Base-by-base conservation (phyloP, 2,888 invertebrate species). In the Pegoplata infirma region DNA sequence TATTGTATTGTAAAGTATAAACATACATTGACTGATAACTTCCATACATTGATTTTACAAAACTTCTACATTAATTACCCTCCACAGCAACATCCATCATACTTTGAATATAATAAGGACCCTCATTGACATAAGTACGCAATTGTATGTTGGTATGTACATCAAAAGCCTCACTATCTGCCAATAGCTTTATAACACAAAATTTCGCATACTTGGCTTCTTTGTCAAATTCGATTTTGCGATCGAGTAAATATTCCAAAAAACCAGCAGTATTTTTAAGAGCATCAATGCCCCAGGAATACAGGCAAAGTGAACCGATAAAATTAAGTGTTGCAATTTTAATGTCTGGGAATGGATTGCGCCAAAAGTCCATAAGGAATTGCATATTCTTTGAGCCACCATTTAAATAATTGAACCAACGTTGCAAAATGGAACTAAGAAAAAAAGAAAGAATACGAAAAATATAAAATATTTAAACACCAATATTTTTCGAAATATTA, bases 271-370 rank as follows among this genome's bases (percentile, higher is more conserved):
- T 92, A 81, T 91, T 90, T 81, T 92, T 93, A 36, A 97, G 92
- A 64, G 93, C 91, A 81, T 93, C 92, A 86, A 95, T 93, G 17
- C 96, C 97, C 97, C 97, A 98, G 1, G 90, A 89, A 85, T 95
- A 94, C 74, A 91, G 89, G 17, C 94, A 93, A 14, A 97, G 85
- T 0, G 93, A 91, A 81, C 91, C 91, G 51, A 97, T 88, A 28
- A 96, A 90, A 14, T 91, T 90, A 51, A 96, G 90, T 17, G 94
- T 93, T 14, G 94, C 93, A 72, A 93, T 86, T 85, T 94, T 93
- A 14, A 97, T 91, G 82, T 97, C 97, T 0, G 92, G 90, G 85
- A 97, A 97, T 6, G 97, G 97, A 89, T 94, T 95, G 80, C 93
- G 93, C 76, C 93, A 92, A 47, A 93, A 89, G 1, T 90, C 85